Conservation (phyloP, 2,888 invertebrate species). For the Oxyteleia sp. region DNA sequence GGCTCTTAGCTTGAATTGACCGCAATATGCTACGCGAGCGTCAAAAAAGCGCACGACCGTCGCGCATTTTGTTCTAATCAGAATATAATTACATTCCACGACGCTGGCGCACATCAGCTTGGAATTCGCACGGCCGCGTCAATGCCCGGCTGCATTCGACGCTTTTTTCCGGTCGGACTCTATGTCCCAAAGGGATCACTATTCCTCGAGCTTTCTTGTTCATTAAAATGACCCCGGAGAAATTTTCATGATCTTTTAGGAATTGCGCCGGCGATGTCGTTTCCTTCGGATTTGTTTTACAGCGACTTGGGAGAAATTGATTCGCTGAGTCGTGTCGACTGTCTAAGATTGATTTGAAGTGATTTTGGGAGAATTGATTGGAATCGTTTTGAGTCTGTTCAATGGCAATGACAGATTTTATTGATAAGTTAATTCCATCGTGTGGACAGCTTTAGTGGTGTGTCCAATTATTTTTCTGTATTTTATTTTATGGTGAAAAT, state of each 20-base stretch:
- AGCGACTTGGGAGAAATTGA: slow-evolving; percentile 24
- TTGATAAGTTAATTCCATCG: too few species aligned
- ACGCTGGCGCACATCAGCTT: slow-evolving; percentile 28
- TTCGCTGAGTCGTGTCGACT: too few species aligned
- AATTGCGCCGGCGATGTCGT: slow-evolving; percentile 28
- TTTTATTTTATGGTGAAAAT: too few species aligned
- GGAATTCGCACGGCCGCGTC: slow-evolving; percentile 53
- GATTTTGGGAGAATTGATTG: too few species aligned
- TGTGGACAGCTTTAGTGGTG: too few species aligned
- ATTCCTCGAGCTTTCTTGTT: slow-evolving; percentile 59
- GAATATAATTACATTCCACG: slow-evolving; percentile 64
- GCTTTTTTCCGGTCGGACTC: slow-evolving; percentile 45
- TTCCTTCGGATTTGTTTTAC: slow-evolving; percentile 39
- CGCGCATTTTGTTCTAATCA: slow-evolving; percentile 66
- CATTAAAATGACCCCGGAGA: slow-evolving; percentile 45
- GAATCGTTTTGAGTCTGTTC: too few species aligned
- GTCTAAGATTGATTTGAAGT: too few species aligned
- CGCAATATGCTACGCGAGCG: too few species aligned
- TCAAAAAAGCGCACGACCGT: too few species aligned
- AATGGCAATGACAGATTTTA: too few species aligned
- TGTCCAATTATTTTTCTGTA: too few species aligned
- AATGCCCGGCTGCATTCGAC: slow-evolving; percentile 50
- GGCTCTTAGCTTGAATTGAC: slow-evolving; percentile 62
- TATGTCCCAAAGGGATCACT: slow-evolving; percentile 44
- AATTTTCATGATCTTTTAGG: slow-evolving; percentile 45